Evolutionary conservation across 2,888 invertebrate genomes (phyloP).

Genomic region (Netelia virgata): DNA sequence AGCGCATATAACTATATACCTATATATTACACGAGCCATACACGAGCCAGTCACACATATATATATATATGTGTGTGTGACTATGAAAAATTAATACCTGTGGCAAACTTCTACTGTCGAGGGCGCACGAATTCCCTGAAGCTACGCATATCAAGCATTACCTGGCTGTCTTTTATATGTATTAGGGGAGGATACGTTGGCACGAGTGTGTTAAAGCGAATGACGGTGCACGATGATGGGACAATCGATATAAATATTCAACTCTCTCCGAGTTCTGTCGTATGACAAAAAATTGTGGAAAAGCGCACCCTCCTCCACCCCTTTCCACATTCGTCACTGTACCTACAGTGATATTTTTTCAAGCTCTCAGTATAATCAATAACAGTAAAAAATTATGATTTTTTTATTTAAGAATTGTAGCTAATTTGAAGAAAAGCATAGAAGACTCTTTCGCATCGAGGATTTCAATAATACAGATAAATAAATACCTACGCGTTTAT

Average conservation of each 20-base stretch:
- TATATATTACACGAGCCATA: neutral
- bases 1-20: neutral
- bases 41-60: too few relatives aligned
- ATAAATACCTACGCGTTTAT: neutral
- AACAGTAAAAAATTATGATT: neutral
- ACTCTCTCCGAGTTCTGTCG: neutral
- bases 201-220: slow-evolving; percentile 4
- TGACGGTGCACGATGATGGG: slow-evolving; percentile 30
- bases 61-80: slow-evolving; percentile 27
- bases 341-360: neutral
- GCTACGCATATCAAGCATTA: slow-evolving; percentile 21
- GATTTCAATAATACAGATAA: neutral
- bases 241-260: slow-evolving; percentile 49
- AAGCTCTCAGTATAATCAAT: neutral
- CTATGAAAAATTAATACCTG: slow-evolving; percentile 60
- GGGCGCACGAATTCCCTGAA: slow-evolving; percentile 11
- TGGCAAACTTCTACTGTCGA: slow-evolving; percentile 50
- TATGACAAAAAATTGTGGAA: neutral
- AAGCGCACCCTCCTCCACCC: neutral
- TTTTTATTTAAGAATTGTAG: neutral
- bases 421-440: neutral
- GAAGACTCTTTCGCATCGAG: neutral
- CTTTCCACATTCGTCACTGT: neutral
- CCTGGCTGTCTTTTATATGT: neutral
- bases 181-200: slow-evolving; percentile 18